Evolutionary conservation across 1,140 invertebrate genomes (phyloP).

Genomic region (Anastrepha obliqua): DNA sequence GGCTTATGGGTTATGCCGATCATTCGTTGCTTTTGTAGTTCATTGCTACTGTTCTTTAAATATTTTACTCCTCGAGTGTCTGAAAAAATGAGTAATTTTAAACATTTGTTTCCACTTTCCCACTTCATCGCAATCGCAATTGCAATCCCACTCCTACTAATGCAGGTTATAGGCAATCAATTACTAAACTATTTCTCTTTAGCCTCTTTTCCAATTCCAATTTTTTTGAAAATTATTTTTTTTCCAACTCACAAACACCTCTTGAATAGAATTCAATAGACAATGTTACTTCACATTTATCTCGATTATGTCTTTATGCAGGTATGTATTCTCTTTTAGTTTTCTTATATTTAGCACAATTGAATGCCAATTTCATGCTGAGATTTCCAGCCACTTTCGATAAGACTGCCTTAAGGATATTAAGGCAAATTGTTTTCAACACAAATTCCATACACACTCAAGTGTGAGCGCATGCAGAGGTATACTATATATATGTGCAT

Average conservation of each 20-base stretch:
- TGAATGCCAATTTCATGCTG: conserved; percentile 11
- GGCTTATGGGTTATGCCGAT: no score
- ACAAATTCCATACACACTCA: neutral
- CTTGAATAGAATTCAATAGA: no score
- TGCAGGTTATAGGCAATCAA: no score
- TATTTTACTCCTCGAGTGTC: no score
- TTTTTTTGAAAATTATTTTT: neutral
- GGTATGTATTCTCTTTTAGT: neutral
- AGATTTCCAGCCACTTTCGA: neutral
- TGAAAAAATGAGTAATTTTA: no score
- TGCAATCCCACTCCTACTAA: no score
- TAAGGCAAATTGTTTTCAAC: conserved; percentile 24
- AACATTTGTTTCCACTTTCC: no score
- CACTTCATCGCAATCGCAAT: no score
- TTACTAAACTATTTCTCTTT: neutral
- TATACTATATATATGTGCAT: neutral
- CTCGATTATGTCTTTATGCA: neutral
- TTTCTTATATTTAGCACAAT: neutral
- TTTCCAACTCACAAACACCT: neutral
- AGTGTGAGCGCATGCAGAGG: no score
- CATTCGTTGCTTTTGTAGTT: no score
- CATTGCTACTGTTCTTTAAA: no score
- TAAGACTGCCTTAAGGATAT: neutral
- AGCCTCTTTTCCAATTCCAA: neutral
- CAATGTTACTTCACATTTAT: neutral